These are phyloP conservation scores for Anthophora plumipes DNA, from an alignment of 2,888 invertebrate genomes.

Conservation along the genomic window DNA sequence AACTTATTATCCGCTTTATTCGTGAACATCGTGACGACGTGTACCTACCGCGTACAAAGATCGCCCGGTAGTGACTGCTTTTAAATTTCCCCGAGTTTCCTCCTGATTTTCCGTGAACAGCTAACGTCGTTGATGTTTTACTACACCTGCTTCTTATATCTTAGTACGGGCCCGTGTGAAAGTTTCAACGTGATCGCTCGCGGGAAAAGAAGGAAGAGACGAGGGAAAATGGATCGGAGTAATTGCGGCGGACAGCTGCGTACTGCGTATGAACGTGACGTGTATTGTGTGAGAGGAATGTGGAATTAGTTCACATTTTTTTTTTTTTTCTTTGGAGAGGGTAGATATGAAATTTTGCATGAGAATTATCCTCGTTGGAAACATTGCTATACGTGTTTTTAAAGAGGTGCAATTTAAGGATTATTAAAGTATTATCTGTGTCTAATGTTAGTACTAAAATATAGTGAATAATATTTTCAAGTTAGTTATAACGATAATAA, in stretches of 20 bases:
- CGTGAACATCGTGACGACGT: constrained; percentile 5
- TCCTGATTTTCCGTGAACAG: constrained; percentile 1
- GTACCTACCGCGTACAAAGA: neutral
- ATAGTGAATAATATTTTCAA: no score
- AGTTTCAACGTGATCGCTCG: neutral
- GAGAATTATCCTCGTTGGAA: no score
- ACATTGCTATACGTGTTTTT: no score
- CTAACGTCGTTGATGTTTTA: no score
- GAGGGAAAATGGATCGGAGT: neutral
- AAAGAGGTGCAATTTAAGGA: no score
- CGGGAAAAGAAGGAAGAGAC: neutral
- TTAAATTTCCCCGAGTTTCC: neutral
- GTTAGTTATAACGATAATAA: no score
- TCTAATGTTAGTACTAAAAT: no score
- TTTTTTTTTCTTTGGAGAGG: no score
- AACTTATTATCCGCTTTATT: constrained; percentile 70
- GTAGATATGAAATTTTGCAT: no score
- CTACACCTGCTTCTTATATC: constrained; percentile 5
- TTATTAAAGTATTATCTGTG: no score
- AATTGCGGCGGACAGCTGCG: constrained; percentile 1
- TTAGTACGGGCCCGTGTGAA: constrained; percentile 1
- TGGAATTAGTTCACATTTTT: no score
- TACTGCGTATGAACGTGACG: neutral
- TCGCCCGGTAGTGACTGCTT: neutral
- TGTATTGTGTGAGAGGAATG: neutral